These are phyloP conservation scores for Sipha maydis DNA, from an alignment of 2,888 invertebrate species.

Conservation along the genomic window DNA sequence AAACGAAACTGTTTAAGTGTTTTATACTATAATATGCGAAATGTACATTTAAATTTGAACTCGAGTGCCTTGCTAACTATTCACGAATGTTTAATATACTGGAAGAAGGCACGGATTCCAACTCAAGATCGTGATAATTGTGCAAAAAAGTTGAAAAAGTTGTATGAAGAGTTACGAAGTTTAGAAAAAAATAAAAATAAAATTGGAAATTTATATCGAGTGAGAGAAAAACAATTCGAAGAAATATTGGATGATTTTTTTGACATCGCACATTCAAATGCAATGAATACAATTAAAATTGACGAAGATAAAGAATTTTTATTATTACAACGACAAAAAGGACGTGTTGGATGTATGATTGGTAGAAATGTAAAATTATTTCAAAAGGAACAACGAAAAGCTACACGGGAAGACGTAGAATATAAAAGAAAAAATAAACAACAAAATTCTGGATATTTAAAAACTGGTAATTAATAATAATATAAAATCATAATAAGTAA, in stretches of 20 bases:
- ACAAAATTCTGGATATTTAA: background rate
- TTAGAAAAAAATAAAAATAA: slow-evolving; percentile 37
- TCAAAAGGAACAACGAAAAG: slow-evolving; percentile 20
- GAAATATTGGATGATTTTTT: slow-evolving; percentile 39
- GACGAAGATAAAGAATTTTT: too few species aligned
- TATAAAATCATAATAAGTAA: slow-evolving; percentile 4
- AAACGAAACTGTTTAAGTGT: too few species aligned
- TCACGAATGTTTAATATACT: slow-evolving; percentile 32
- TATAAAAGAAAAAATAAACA: slow-evolving; percentile 29
- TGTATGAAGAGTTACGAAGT: slow-evolving; percentile 15
- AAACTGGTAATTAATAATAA: slow-evolving; percentile 19
- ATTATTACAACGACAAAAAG: too few species aligned
- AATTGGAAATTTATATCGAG: slow-evolving; percentile 24
- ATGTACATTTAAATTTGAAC: slow-evolving; percentile 43
- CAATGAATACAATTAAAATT: too few species aligned
- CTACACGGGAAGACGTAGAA: background rate
- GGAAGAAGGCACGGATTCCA: slow-evolving; percentile 33
- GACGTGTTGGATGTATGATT: too few species aligned
- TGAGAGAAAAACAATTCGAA: slow-evolving; percentile 31
- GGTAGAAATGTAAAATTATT: too few species aligned
- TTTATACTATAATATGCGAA: too few species aligned
- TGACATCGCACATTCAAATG: slow-evolving; percentile 30
- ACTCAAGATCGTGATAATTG: slow-evolving; percentile 34
- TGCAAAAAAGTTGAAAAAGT: slow-evolving; percentile 32
- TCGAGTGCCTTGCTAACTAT: slow-evolving; percentile 6